Percentiles rank a stretch among this genome's conserved stretches.
Conservation (phyloP, 2,888 invertebrate genomes). For the Malachius bipustulatus region DNA sequence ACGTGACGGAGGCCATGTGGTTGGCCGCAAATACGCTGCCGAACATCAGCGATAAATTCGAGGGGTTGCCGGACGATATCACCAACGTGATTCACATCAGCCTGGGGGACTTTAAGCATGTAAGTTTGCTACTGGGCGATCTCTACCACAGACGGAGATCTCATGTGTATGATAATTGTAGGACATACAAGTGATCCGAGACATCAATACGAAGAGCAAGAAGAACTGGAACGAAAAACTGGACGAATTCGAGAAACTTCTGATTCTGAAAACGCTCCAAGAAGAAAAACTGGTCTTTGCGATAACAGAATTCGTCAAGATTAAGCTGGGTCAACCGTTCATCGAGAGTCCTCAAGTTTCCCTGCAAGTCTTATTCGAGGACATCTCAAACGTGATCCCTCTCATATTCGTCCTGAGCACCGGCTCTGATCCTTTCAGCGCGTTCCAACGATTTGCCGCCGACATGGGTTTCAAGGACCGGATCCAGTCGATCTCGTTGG, state of each 20-base stretch:
- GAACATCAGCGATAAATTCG: slow-evolving; percentile 44
- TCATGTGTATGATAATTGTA: slow-evolving; percentile 26
- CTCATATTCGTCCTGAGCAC: slow-evolving; percentile 78
- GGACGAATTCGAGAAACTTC: slow-evolving; percentile 64
- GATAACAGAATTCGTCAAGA: slow-evolving; percentile 66
- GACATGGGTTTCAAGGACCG: slow-evolving; percentile 60
- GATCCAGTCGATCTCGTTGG: slow-evolving; percentile 74
- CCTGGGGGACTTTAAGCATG: slow-evolving; percentile 50
- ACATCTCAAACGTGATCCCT: slow-evolving; percentile 61
- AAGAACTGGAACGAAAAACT: slow-evolving; percentile 53
- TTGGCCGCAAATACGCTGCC: slow-evolving; percentile 50
- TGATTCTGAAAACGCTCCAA: slow-evolving; percentile 62
- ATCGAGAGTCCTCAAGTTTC: slow-evolving; percentile 72
- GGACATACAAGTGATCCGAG: slow-evolving; percentile 45
- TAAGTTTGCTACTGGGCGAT: slow-evolving; percentile 31
- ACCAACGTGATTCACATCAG: slow-evolving; percentile 43
- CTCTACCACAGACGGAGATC: slow-evolving; percentile 8
- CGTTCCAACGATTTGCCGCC: slow-evolving; percentile 68
- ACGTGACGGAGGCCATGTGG: slow-evolving; percentile 60
- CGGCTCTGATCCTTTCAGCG: slow-evolving; percentile 79
- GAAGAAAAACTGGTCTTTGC: slow-evolving; percentile 75
- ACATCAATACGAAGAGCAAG: slow-evolving; percentile 14
- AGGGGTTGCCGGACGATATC: slow-evolving; percentile 42
- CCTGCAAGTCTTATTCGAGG: slow-evolving; percentile 51
- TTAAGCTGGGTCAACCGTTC: slow-evolving; percentile 64